A percentile compares a stretch with the other conserved stretches of the same genome.
Conservation (phyloP, 2,113 vertebrate genomes). For the Clarias gariepinus region DNA sequence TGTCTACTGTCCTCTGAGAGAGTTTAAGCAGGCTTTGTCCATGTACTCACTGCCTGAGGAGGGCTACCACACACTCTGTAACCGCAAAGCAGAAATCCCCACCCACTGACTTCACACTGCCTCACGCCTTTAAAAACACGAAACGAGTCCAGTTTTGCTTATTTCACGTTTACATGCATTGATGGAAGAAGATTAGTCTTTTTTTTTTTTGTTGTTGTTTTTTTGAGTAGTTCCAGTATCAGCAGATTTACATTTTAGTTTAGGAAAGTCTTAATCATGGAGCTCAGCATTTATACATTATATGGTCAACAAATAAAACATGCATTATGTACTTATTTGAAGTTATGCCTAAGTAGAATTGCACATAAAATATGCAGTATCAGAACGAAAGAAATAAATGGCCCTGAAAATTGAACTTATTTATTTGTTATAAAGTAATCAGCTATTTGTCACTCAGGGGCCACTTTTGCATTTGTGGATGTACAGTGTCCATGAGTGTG, state of each 20-base stretch:
- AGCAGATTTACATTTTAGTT: neutral
- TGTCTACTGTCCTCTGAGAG: slow-evolving; percentile 83
- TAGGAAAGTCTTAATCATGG: neutral
- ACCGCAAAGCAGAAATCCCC: slow-evolving; percentile 51
- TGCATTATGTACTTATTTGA: neutral
- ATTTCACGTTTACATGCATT: neutral
- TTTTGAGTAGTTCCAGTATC: neutral
- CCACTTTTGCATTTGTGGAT: neutral
- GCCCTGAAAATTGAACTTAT: neutral
- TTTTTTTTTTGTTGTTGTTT: neutral
- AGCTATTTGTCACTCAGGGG: neutral
- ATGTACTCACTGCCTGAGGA: slow-evolving; percentile 71
- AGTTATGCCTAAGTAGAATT: neutral
- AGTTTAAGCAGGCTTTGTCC: slow-evolving; percentile 80
- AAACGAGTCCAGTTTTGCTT: slow-evolving; percentile 25
- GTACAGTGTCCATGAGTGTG: neutral
- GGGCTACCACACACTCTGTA: slow-evolving; percentile 76
- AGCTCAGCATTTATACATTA: neutral
- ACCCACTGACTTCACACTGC: slow-evolving; percentile 43
- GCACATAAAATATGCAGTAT: neutral
- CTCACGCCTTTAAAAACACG: slow-evolving; percentile 6
- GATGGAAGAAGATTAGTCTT: neutral
- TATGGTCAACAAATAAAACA: neutral
- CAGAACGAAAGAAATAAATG: neutral
- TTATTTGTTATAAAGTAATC: neutral